phyloP scores from a whole-genome alignment of 35 echinoderm and acorn worm genomes.

The Apostichopus californicus region DNA sequence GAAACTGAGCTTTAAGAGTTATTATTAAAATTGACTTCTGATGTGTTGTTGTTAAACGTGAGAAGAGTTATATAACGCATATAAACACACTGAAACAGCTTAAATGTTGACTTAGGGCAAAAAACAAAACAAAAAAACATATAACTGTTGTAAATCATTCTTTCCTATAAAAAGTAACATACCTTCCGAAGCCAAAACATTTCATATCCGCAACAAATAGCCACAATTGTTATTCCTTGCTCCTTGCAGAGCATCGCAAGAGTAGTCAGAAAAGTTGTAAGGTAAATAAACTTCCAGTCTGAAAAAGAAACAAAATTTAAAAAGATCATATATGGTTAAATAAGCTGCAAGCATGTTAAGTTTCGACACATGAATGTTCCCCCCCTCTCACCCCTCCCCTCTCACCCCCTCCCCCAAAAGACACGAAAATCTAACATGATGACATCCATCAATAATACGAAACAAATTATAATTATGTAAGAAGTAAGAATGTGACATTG shows the following conservation, averaged over 20 bases:
- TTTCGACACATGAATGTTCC: too few species aligned
- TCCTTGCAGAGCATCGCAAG: neutral
- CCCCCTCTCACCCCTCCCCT: neutral
- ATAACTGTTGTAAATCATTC: too few species aligned
- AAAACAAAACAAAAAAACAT: too few species aligned
- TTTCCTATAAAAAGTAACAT: neutral
- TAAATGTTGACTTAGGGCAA: too few species aligned
- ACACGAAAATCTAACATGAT: neutral
- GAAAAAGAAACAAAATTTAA: neutral
- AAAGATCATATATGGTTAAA: neutral
- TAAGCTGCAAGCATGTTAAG: too few species aligned
- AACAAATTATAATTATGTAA: neutral
- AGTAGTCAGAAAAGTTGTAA: neutral
- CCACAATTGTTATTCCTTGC: conserved; percentile 66
- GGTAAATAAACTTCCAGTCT: neutral
- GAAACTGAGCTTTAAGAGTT: too few species aligned
- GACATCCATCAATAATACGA: neutral
- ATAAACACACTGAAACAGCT: too few species aligned
- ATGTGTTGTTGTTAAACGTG: too few species aligned
- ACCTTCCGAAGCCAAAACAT: conserved; percentile 71
- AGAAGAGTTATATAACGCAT: too few species aligned
- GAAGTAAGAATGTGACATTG: too few species aligned
- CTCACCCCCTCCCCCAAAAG: neutral
- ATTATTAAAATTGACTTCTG: too few species aligned
- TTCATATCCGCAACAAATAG: conserved; percentile 78